Base-by-base conservation (phyloP, 2,113 vertebrate species). In the Brachyhypopomus gauderio region DNA sequence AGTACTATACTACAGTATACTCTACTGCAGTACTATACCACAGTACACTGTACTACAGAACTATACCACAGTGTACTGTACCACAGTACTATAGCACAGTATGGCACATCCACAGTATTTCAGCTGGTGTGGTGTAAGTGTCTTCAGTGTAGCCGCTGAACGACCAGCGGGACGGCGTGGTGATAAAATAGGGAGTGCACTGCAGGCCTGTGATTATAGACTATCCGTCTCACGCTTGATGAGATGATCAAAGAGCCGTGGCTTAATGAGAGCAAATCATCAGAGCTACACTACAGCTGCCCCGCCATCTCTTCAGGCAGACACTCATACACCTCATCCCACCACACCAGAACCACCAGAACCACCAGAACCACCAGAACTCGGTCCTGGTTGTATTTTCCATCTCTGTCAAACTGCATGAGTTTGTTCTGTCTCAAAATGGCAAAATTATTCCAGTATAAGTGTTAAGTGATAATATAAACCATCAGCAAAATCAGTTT, bases 191-290 rank as follows among this genome's bases (percentile, higher is more conserved):
- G 16, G 34, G 27, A 66, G 5, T 20, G 45, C 2, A 36, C 9
- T 69, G 38, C 77, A 71, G 52, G 20, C 25, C 80, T 36, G 64
- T 63, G 69, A 70, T 79, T 76, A 71, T 69, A 48, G 74, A 23
- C 60, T 30, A 14, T 38, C 62, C 34, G 5, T 72, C 59, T 73
- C 38, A 16, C 66, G 58, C 56, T 56, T 38, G 45, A 30, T 41
- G 75, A 64, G 60, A 67, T 4, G 69, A 83, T 82, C 67, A 82
- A 82, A 82, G 80, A 67, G 67, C 20, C 4, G 20, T 41, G 58
- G 34, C 25, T 45, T 71, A 69, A 77, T 77, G 74, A 81, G 56
- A 48, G 45, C 63, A 67, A 58, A 69, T 30, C 63, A 64, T 8
- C 59, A 30, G 62, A 67, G 64, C 34, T 67, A 23, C 63, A 70